These are phyloP conservation scores for Drosophila demipolita DNA, from an alignment of 2,888 invertebrate species.

Conservation along the genomic window DNA sequence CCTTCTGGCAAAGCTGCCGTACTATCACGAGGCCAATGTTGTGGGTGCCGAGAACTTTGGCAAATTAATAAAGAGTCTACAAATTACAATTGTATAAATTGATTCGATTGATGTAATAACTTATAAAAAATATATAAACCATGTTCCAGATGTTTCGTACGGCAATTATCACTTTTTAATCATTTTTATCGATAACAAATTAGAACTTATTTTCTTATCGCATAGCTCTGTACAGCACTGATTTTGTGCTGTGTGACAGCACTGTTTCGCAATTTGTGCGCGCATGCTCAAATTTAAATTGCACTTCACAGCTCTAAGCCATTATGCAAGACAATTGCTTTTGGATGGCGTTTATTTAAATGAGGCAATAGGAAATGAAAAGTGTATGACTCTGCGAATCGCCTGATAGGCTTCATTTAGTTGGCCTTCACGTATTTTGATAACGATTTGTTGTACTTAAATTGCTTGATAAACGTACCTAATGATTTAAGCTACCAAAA, in stretches of 20 bases:
- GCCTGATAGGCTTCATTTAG: conserved; percentile 42
- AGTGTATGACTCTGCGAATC: conserved; percentile 57
- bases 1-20: conserved; percentile 45
- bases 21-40: conserved; percentile 50
- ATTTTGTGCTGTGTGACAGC: conserved; percentile 8
- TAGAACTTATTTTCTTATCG: not conserved
- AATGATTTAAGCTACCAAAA: conserved; percentile 52
- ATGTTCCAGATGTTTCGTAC: not conserved
- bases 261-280: not conserved
- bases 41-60: conserved; percentile 44
- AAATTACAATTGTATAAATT: conserved; percentile 31
- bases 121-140: not conserved
- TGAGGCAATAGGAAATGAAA: conserved; percentile 61
- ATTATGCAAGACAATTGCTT: conserved; percentile 49
- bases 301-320: not conserved
- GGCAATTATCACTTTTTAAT: not conserved
- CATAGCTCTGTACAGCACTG: conserved; percentile 15
- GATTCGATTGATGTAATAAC: not conserved
- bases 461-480: conserved; percentile 63
- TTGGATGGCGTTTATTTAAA: conserved; percentile 56
- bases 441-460: conserved; percentile 57
- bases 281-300: conserved; percentile 17
- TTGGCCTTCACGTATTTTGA: conserved; percentile 63
- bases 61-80: conserved; percentile 9
- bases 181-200: conserved; percentile 33